phyloP scores from a whole-genome alignment of 2,113 vertebrate genomes.

The Coturnix japonica region DNA sequence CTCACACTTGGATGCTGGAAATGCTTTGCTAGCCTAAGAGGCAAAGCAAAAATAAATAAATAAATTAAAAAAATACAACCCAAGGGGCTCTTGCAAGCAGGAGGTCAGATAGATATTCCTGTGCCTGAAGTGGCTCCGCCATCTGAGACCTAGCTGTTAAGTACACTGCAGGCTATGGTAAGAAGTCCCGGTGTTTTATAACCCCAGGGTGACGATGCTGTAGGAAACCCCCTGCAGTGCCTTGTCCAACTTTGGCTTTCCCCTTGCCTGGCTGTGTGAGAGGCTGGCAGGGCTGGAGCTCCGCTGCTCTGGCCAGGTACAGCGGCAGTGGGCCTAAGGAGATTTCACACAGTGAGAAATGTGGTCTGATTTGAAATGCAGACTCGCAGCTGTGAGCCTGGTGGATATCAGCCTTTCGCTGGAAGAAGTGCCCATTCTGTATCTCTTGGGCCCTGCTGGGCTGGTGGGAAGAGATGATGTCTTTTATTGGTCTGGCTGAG shows the following conservation, averaged over 20 bases:
- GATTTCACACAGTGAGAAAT: background rate
- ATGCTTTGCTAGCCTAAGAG: background rate
- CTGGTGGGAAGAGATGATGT: background rate
- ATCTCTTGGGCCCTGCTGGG: background rate
- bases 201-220: accelerated
- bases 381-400: background rate
- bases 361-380: background rate
- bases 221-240: accelerated
- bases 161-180: background rate
- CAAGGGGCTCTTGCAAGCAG: background rate
- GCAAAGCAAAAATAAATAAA: background rate
- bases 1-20: background rate
- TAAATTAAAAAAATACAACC: too few species aligned
- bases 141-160: background rate
- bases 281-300: background rate
- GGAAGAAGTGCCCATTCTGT: background rate
- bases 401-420: background rate
- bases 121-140: background rate
- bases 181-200: background rate
- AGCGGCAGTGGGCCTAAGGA: background rate
- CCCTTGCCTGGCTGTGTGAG: background rate
- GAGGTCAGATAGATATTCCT: background rate
- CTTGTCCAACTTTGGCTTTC: background rate
- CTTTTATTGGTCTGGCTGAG: conserved; percentile 37
- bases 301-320: accelerated